A percentile compares a stretch with the other conserved stretches of the same genome.
These are phyloP conservation scores for Gortyna flavago DNA, from an alignment of 2,888 invertebrate species.

Conservation along the genomic window DNA sequence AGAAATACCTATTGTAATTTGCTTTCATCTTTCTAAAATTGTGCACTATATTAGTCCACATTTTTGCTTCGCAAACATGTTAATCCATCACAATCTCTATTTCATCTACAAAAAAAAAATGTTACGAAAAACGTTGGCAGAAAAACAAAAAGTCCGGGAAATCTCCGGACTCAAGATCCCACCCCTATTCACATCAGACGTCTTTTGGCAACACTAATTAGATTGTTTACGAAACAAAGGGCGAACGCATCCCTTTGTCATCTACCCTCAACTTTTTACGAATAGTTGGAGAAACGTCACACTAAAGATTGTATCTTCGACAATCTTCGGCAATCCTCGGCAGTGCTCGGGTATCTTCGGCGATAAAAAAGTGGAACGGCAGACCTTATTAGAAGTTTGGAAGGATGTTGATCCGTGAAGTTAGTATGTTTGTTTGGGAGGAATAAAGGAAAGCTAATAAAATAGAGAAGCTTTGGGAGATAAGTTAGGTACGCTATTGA, in stretches of 20 bases:
- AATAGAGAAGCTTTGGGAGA: conserved; percentile 47
- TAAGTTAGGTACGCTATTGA: conserved; percentile 47
- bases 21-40: neutral
- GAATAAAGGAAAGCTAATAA: conserved; percentile 65
- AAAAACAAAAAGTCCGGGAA: conserved; percentile 10
- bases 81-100: too few relatives aligned
- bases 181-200: conserved; percentile 45
- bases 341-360: conserved; percentile 59
- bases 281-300: conserved; percentile 66
- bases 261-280: conserved; percentile 68
- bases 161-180: conserved; percentile 19
- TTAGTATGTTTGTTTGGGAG: conserved; percentile 63
- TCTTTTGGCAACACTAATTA: conserved; percentile 77
- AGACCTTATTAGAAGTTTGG: conserved; percentile 68
- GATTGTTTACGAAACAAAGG: conserved; percentile 79
- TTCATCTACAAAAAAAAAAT: neutral
- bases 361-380: conserved; percentile 64
- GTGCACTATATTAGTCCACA: neutral
- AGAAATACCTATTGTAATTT: neutral
- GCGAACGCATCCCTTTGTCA: conserved; percentile 71
- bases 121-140: neutral
- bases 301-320: conserved; percentile 64
- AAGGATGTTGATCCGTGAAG: conserved; percentile 65
- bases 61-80: neutral
- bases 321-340: conserved; percentile 50